Evolutionary conservation across 2,888 invertebrate species (phyloP).

Genomic region (Lydus trimaculatus): DNA sequence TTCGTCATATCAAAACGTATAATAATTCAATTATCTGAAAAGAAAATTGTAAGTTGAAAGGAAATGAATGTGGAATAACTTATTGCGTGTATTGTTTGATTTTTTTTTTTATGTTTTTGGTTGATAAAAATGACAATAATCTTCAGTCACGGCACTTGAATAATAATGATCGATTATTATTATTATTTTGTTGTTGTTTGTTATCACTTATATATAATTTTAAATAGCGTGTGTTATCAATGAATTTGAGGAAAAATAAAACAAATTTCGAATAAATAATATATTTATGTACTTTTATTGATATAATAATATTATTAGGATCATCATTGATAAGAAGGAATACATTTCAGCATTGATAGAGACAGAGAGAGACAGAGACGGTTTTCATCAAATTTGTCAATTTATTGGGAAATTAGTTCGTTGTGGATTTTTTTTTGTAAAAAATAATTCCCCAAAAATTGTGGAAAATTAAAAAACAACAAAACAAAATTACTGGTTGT

Average conservation of each 20-base stretch:
- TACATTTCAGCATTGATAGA: background rate
- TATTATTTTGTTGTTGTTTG: background rate
- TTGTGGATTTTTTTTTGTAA: constrained; percentile 10
- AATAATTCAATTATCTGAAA: constrained; percentile 44
- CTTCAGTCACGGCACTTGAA: background rate
- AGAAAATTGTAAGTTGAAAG: constrained; percentile 28
- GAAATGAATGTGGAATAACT: constrained; percentile 32
- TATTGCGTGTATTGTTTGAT: constrained; percentile 25
- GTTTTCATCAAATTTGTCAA: background rate
- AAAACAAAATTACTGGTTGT: no score
- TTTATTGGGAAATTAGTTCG: constrained; percentile 17
- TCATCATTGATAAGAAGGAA: constrained; percentile 46
- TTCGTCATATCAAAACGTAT: constrained; percentile 32
- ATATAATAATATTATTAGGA: constrained; percentile 52
- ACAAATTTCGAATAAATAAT: constrained; percentile 55
- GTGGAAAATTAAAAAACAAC: background rate
- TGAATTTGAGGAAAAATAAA: constrained; percentile 23
- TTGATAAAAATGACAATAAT: background rate
- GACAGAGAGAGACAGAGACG: background rate
- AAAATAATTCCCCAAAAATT: constrained; percentile 14
- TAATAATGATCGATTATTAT: background rate
- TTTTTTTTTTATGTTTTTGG: background rate
- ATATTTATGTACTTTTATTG: constrained; percentile 53
- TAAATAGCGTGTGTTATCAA: background rate
- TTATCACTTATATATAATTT: background rate